Evolutionary conservation across 2,797 vertebrate species (phyloP), one percentile per base, ranked within the genome.

Genomic region (Gastrophryne carolinensis): DNA sequence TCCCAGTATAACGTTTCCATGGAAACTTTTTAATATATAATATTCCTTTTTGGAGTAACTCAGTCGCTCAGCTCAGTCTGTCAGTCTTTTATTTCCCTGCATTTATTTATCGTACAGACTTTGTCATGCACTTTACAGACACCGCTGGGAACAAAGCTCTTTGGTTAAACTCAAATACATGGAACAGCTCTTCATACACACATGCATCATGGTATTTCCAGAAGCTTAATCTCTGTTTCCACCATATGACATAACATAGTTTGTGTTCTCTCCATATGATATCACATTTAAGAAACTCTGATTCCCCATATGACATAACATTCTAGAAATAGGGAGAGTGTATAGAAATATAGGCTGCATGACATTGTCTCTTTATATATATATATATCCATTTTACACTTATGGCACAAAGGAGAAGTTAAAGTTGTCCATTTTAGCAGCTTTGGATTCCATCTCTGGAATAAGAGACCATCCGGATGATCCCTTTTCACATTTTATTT

Each of bases 401-500:
- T 66, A 65, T 78, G 75, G 75, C 75, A 72, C 68, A 65, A 17
- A 57, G 52, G 49, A 76, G 62, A 76, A 62, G 10, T 34, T 23
- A 24, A 21, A 70, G 3, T 52, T 53, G 41, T 71, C 29, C 29
- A 35, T 49, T 2, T 35, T 78, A 78, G 75, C 75, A 78, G 75
- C 75, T n/a, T 58, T 39, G 29, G 23, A 50, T 57, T 71, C 29
- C 58, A n/a, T 71, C 21, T 10, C 37, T 53, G 66, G 56, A 70
- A 56, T 8, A 4, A n/a, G 8, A 32, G 41, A 10, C 68, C 60
- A 17, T 23, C 17, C 1, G 68, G 41, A n/a, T n/a, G n/a, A 26
- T 39, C 49, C 10, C 39, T 77, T 72, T 78, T 78, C 60, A 78
- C 75, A 78, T 78, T 78, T 26, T 10, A 5, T n/a, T 29, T 49